Evolutionary conservation across 2,888 invertebrate species (phyloP), one percentile per base, ranked within the genome.

Genomic region (Patella ulyssiponensis): DNA sequence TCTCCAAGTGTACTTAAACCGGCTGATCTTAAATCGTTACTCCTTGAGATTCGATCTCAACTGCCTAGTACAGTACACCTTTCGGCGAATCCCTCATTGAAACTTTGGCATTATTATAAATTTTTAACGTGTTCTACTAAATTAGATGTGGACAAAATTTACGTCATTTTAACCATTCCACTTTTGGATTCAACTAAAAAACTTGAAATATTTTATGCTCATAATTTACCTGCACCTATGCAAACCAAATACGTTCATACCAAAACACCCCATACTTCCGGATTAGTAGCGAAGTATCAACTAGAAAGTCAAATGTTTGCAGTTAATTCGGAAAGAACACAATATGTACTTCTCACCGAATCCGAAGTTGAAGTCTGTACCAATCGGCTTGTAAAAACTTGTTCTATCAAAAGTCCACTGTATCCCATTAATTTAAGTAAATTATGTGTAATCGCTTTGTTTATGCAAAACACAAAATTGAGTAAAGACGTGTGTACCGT

Each of bases 381-480:
- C 4, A 15, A 58, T 58, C 58, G 17, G 5, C n/a, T 58, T 5
- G n/a, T 58, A n/a, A n/a, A n/a, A 58, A n/a, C n/a, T n/a, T 58
- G 58, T 58, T n/a, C 15, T n/a, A 58, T 58, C n/a, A 15, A n/a
- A 58, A 27, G 27, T 2, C 27, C 27, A 27, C 27, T 27, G 27
- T 27, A 27, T n/a, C 1, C 2, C 1, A 2, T 27, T 2, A 27
- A 2, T 27, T 1, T 2, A 27, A 2, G 27, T 1, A 2, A 2
- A 27, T 2, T 2, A 2, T 2, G 2, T 2, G 1, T 2, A 1
- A 27, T 2, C 1, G 2, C 1, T 27, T 27, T 2, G 2, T 2
- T 2, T 27, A 2, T 2, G 1, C 1, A 27, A 27, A 27, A 27
- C 2, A 27, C 2, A 1, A 27, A 27, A 27, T 27, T 2, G 2